These are phyloP conservation scores for Meda fulgida DNA, from an alignment of 2,797 vertebrate species.

Conservation along the genomic window DNA sequence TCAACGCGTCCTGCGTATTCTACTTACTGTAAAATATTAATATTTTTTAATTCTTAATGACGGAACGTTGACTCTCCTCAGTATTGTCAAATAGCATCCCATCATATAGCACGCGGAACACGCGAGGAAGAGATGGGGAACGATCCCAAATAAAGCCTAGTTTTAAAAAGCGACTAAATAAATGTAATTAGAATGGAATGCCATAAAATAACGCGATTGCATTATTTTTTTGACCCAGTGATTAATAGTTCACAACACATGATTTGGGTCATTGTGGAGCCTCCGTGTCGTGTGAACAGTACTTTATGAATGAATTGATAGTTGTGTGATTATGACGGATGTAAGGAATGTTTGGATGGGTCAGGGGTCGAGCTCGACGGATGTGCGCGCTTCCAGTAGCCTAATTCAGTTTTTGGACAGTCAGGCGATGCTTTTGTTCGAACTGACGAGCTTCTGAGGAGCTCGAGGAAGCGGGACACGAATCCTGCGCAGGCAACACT, in stretches of 20 bases:
- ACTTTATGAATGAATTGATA: slow-evolving; percentile 51
- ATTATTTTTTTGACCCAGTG: not conserved
- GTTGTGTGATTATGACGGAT: slow-evolving; percentile 36
- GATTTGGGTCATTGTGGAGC: slow-evolving; percentile 23
- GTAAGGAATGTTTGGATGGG: slow-evolving; percentile 29
- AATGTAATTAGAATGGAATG: not conserved
- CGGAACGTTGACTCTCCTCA: slow-evolving; percentile 19
- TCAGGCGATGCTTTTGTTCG: slow-evolving; percentile 41
- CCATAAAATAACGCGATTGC: not conserved
- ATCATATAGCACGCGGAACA: slow-evolving; percentile 32
- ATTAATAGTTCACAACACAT: not conserved
- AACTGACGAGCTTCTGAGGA: slow-evolving; percentile 12
- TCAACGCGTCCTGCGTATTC: not conserved
- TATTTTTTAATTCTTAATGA: slow-evolving; percentile 55
- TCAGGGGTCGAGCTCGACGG: slow-evolving; percentile 36
- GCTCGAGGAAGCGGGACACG: slow-evolving; percentile 27
- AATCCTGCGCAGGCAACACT: slow-evolving; percentile 3
- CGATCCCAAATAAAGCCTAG: not conserved
- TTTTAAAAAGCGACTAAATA: not conserved
- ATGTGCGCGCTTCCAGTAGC: slow-evolving; percentile 50
- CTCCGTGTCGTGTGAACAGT: slow-evolving; percentile 27
- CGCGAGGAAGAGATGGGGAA: not conserved
- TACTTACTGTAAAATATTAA: slow-evolving; percentile 52
- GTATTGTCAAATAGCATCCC: slow-evolving; percentile 23
- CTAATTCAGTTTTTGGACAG: slow-evolving; percentile 39